These are phyloP conservation scores for Orbicella faveolata DNA, from an alignment of 64 coral and sea anemone genomes.

Conservation along the genomic window DNA sequence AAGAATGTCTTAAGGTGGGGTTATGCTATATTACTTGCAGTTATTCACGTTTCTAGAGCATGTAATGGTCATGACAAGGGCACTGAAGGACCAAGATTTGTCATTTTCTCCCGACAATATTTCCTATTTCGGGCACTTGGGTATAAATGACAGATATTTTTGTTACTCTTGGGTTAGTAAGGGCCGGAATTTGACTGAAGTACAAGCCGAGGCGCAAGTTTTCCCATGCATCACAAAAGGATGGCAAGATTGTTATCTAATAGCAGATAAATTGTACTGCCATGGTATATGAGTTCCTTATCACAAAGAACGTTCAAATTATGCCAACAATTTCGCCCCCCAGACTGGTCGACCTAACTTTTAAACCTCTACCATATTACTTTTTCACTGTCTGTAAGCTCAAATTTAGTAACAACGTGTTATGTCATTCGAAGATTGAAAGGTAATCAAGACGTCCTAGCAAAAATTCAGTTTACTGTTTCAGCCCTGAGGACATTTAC, in stretches of 20 bases:
- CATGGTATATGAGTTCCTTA: slow-evolving; percentile 32
- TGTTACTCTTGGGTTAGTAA: neutral
- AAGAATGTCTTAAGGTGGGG: neutral
- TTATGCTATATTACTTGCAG: slow-evolving; percentile 11
- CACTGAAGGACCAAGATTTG: slow-evolving; percentile 11
- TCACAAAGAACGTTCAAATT: slow-evolving; percentile 34
- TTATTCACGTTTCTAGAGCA: slow-evolving; percentile 14
- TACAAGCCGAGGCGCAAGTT: neutral
- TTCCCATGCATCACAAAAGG: slow-evolving; percentile 37
- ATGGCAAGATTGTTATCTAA: slow-evolving; percentile 36
- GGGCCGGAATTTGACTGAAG: neutral
- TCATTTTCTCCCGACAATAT: slow-evolving; percentile 4
- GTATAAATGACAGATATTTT: slow-evolving; percentile 17
- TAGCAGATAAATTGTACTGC: slow-evolving; percentile 35
- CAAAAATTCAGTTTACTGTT: slow-evolving; percentile 17
- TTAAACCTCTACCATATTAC: slow-evolving; percentile 4
- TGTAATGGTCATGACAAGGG: slow-evolving; percentile 13
- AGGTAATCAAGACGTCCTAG: neutral
- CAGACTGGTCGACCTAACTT: slow-evolving; percentile 11
- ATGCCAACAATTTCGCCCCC: slow-evolving; percentile 36
- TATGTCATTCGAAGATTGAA: slow-evolving; percentile 29
- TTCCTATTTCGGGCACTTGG: neutral
- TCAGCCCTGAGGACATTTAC: slow-evolving; percentile 8
- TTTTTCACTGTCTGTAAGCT: neutral
- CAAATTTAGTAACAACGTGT: slow-evolving; percentile 30